A percentile compares a stretch with the other conserved stretches of the same genome.
These are phyloP conservation scores for Cichlasoma orientale DNA, from an alignment of 2,797 vertebrate species.

Conservation along the genomic window DNA sequence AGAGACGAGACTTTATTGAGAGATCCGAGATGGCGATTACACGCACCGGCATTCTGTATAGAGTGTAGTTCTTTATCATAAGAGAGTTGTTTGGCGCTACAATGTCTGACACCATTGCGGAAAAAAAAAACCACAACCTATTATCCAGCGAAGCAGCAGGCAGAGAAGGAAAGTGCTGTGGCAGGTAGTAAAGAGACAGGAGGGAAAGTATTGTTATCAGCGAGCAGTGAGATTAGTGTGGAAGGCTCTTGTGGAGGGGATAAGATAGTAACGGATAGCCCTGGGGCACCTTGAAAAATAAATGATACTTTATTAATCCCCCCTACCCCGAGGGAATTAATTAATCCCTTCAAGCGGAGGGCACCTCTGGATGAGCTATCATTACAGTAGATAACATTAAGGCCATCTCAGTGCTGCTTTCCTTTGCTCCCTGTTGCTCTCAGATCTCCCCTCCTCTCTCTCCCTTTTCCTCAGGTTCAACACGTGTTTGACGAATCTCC, in stretches of 20 bases:
- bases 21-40: neutral
- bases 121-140: neutral
- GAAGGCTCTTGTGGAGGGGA: conserved; percentile 44
- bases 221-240: conserved; percentile 40
- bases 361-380: conserved; percentile 62
- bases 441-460: neutral
- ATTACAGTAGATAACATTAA: conserved; percentile 60
- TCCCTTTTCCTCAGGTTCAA: conserved; percentile 80
- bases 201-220: conserved; percentile 46
- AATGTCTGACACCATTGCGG: conserved; percentile 27
- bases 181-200: conserved; percentile 34
- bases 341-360: conserved; percentile 66
- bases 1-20: neutral
- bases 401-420: conserved; percentile 28
- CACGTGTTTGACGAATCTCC: conserved; percentile 92
- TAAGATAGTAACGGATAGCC: conserved; percentile 58
- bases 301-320: conserved; percentile 72
- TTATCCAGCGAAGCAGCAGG: conserved; percentile 33
- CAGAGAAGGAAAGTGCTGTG: conserved; percentile 7
- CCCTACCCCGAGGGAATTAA: conserved; percentile 61
- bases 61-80: neutral
- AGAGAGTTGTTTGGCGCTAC: conserved; percentile 11
- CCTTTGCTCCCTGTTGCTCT: neutral
- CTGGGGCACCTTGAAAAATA: conserved; percentile 65
- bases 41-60: neutral